Percentiles rank a stretch among this genome's conserved stretches.
Evolutionary conservation across 1,140 invertebrate genomes (phyloP).

Genomic region (Sitodiplosis mosellana): DNA sequence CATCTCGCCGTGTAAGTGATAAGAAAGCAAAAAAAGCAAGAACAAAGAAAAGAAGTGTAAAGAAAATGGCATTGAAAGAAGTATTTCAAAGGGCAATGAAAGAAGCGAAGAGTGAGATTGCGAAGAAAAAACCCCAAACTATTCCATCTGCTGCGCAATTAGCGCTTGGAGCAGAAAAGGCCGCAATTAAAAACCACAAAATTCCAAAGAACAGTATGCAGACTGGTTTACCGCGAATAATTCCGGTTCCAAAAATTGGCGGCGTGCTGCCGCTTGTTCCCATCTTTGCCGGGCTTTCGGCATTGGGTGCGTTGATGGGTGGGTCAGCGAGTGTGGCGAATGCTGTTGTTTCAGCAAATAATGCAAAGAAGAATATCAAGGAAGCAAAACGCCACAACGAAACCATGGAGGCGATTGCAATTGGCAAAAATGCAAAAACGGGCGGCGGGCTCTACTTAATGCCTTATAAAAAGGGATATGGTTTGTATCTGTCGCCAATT

Average conservation of each 20-base stretch:
- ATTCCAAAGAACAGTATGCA: conserved; percentile 3
- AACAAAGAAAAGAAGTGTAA: not conserved
- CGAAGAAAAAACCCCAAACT: not conserved
- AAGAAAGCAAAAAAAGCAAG: not conserved
- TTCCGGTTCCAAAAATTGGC: conserved; percentile 19
- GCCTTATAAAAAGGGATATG: conserved; percentile 14
- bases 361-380: conserved; percentile 10
- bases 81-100: not conserved
- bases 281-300: conserved; percentile 20
- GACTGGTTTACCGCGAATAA: conserved; percentile 16
- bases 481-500: conserved; percentile 3
- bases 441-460: conserved; percentile 16
- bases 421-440: too few species aligned
- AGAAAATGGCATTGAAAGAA: not conserved
- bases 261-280: conserved; percentile 19
- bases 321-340: conserved; percentile 10
- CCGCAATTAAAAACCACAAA: conserved; percentile 6
- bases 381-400: conserved; percentile 14
- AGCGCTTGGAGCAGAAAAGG: conserved; percentile 5
- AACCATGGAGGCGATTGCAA: conserved; percentile 14
- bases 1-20: too few species aligned
- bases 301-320: conserved; percentile 12
- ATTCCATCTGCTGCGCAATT: conserved; percentile 3
- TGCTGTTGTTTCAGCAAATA: conserved; percentile 11
- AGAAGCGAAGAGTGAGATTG: not conserved